These are phyloP conservation scores for Papilio polyxenes DNA, from an alignment of 1,140 invertebrate genomes.

Conservation along the genomic window DNA sequence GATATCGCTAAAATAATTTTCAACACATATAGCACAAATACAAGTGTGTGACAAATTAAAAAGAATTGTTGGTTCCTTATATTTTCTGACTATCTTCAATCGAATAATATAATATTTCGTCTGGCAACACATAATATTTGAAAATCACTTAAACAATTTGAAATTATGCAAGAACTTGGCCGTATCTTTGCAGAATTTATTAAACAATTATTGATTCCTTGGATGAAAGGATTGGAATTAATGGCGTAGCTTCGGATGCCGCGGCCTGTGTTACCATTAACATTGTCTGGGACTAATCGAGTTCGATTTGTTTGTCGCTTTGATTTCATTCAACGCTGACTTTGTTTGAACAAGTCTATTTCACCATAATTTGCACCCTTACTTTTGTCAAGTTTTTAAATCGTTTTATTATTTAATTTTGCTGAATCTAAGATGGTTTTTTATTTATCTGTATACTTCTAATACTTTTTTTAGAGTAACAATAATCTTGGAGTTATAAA, in stretches of 20 bases:
- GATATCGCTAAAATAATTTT: too few relatives aligned
- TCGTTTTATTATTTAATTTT: not conserved
- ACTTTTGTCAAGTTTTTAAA: not conserved
- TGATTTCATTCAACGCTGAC: slow-evolving; percentile 35
- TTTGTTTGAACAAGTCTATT: slow-evolving; percentile 31
- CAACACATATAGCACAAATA: too few relatives aligned
- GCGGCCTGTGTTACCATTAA: slow-evolving; percentile 45
- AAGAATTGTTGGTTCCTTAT: too few relatives aligned
- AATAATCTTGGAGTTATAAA: not conserved
- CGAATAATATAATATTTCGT: too few relatives aligned
- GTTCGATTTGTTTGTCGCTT: slow-evolving; percentile 48
- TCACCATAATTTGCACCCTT: slow-evolving; percentile 6
- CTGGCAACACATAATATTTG: not conserved
- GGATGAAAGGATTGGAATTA: slow-evolving; percentile 56
- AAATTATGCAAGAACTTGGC: slow-evolving; percentile 48
- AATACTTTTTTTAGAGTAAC: not conserved
- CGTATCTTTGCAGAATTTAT: slow-evolving; percentile 53
- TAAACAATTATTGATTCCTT: slow-evolving; percentile 53
- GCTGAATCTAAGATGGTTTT: not conserved
- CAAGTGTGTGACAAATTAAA: too few relatives aligned
- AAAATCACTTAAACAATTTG: not conserved
- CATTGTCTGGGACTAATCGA: slow-evolving; percentile 52
- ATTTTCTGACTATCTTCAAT: too few relatives aligned
- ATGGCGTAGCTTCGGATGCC: slow-evolving; percentile 48
- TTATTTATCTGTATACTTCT: not conserved